Percentiles rank a stretch among this genome's conserved stretches.
Evolutionary conservation across 2,113 vertebrate genomes (phyloP).

Genomic region (Oryctolagus cuniculus): DNA sequence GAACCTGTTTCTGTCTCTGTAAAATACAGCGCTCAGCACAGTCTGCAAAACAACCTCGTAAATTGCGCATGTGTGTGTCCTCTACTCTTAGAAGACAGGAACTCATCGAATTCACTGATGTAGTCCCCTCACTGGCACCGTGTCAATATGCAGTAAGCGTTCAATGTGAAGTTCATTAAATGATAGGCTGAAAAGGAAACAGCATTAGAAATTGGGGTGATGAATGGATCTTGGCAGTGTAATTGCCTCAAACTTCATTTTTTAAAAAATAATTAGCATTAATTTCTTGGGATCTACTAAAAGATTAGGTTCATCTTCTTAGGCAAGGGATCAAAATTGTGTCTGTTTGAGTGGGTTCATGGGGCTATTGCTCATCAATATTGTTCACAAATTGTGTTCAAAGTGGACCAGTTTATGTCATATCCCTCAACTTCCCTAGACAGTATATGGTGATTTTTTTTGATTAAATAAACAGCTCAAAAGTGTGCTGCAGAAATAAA

Average conservation of each 20-base stretch:
- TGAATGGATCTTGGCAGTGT: background rate
- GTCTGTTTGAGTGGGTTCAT: background rate
- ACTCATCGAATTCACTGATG: background rate
- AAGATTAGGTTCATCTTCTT: background rate
- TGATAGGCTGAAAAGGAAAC: background rate
- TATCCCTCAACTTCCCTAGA: background rate
- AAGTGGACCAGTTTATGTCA: conserved; percentile 42
- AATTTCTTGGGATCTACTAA: background rate
- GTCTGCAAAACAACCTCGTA: background rate
- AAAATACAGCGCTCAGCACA: background rate
- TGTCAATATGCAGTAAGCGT: background rate
- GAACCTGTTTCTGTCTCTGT: background rate
- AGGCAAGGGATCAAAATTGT: background rate
- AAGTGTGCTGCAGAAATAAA: background rate
- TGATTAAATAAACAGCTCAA: conserved; percentile 29
- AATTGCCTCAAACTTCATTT: conserved; percentile 31
- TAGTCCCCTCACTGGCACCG: background rate
- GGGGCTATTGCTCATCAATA: background rate
- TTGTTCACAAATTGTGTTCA: conserved; percentile 14
- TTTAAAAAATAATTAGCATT: background rate
- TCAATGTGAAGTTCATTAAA: background rate
- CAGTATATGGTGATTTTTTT: background rate
- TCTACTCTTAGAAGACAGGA: background rate
- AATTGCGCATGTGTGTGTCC: background rate
- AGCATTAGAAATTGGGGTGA: background rate